A percentile compares a stretch with the other conserved stretches of the same genome.
Evolutionary conservation across 2,113 vertebrate species (phyloP).

Genomic region (Dicrurus megarhynchus): DNA sequence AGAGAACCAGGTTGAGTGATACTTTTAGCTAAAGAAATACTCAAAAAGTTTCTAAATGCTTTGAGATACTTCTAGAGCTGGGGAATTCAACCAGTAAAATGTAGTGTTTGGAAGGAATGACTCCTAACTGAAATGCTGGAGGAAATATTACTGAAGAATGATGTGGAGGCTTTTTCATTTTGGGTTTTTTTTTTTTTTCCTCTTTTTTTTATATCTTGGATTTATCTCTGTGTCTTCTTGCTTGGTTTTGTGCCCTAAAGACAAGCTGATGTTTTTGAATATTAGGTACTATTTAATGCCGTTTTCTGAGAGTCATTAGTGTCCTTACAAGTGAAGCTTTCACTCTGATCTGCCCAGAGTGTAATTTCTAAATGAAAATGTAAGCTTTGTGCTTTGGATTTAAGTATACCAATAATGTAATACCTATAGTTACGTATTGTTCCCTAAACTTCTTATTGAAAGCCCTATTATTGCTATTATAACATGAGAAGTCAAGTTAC

Average conservation of each 20-base stretch:
- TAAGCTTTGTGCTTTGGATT: background rate
- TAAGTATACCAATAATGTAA: background rate
- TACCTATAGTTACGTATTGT: background rate
- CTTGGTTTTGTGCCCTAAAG: background rate
- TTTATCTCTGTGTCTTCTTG: background rate
- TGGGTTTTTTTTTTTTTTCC: too few relatives aligned
- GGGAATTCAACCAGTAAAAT: background rate
- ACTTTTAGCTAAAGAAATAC: background rate
- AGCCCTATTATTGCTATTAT: background rate
- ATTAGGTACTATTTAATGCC: background rate
- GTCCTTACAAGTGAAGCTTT: background rate
- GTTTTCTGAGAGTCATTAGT: background rate
- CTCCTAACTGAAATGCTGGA: background rate
- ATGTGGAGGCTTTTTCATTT: background rate
- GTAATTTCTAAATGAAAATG: background rate
- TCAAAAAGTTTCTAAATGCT: background rate
- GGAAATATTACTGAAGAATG: background rate
- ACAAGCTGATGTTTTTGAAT: background rate
- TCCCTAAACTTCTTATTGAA: background rate
- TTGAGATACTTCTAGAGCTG: background rate
- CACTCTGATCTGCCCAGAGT: background rate
- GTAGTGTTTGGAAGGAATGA: background rate
- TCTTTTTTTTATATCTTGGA: background rate
- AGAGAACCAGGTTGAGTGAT: background rate
- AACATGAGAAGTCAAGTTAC: background rate